A percentile compares a stretch with the other conserved stretches of the same genome.
Conservation (phyloP, 2,888 invertebrate genomes). For the Stenoptilia bipunctidactyla region DNA sequence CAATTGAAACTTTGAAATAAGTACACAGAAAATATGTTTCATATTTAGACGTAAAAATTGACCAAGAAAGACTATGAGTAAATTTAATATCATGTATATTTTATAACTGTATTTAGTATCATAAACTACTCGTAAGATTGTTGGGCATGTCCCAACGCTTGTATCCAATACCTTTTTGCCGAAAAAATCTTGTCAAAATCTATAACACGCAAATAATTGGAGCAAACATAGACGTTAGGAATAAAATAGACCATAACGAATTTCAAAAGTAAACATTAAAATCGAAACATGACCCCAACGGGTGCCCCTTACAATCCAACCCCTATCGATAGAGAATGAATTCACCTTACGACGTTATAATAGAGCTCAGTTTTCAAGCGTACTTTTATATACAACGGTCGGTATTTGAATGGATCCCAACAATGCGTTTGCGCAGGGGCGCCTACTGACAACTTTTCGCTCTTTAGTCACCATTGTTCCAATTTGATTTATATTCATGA, state of each 20-base stretch:
- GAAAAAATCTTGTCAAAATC: conserved; percentile 4
- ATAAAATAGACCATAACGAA: conserved; percentile 61
- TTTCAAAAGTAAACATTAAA: conserved; percentile 67
- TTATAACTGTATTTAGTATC: no score
- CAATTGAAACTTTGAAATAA: no score
- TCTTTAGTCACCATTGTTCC: conserved; percentile 64
- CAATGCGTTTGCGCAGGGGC: conserved; percentile 50
- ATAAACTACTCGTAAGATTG: no score
- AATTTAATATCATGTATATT: no score
- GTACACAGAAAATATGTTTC: no score
- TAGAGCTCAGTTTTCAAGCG: no score
- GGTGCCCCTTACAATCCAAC: conserved; percentile 39
- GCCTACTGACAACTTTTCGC: conserved; percentile 67
- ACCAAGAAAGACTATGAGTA: no score
- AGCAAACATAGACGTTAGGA: conserved; percentile 32
- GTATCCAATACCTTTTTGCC: no score
- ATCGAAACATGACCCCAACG: conserved; percentile 55
- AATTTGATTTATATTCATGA: conserved; percentile 70
- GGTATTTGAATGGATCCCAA: conserved; percentile 32
- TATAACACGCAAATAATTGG: conserved; percentile 39
- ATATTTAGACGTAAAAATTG: no score
- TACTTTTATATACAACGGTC: conserved; percentile 13
- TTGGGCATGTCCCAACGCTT: no score
- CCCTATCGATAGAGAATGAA: not conserved
- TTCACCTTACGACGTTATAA: not conserved